These are phyloP conservation scores for Brachylomia viminalis DNA, from an alignment of 2,888 invertebrate species.

Conservation along the genomic window DNA sequence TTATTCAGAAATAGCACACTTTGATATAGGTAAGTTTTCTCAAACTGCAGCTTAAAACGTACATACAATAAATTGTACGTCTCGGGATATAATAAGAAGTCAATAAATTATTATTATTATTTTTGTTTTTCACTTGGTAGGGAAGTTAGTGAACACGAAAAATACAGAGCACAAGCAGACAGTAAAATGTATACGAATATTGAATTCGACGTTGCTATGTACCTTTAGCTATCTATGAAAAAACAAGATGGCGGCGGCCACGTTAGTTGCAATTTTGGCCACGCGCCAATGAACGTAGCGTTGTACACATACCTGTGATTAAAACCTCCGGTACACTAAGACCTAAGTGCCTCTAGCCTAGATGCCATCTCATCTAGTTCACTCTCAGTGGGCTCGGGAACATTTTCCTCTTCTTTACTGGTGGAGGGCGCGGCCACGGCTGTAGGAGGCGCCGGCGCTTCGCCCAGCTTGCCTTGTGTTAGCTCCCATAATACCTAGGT, in stretches of 20 bases:
- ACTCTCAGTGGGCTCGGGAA: slow-evolving; percentile 93
- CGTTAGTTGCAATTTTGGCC: background rate
- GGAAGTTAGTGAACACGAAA: background rate
- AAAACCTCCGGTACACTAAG: slow-evolving; percentile 88
- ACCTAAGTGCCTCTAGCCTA: slow-evolving; percentile 96
- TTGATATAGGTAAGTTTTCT: slow-evolving; percentile 25
- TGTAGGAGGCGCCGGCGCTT: slow-evolving; percentile 95
- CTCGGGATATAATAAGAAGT: background rate
- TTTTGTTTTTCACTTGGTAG: background rate
- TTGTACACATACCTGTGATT: slow-evolving; percentile 26
- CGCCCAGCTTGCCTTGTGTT: slow-evolving; percentile 97
- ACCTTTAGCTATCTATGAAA: too few relatives aligned
- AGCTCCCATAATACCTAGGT: slow-evolving; percentile 95
- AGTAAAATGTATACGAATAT: background rate
- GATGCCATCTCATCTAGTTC: slow-evolving; percentile 98
- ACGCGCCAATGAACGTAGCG: background rate
- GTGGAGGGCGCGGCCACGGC: slow-evolving; percentile 90
- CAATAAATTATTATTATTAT: background rate
- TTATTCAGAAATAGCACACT: slow-evolving; percentile 4
- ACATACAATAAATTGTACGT: background rate
- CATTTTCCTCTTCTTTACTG: slow-evolving; percentile 87
- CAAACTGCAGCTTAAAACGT: background rate
- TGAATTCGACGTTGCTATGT: background rate
- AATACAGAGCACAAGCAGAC: background rate
- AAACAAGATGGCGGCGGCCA: background rate